These are phyloP conservation scores for Lepidochrysops patricia DNA, from an alignment of 2,888 invertebrate genomes.

Conservation along the genomic window DNA sequence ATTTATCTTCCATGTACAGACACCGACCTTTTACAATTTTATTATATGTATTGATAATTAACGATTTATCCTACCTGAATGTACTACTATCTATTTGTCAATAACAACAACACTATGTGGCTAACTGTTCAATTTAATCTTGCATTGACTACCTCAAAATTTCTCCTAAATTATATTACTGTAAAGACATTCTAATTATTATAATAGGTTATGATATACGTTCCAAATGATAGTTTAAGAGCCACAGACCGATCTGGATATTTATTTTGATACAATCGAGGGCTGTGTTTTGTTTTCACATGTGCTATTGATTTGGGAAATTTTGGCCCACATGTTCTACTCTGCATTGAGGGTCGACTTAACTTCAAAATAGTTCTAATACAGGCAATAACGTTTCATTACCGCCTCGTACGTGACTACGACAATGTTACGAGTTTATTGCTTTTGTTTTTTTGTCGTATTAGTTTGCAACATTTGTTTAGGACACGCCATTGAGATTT, in stretches of 20 bases:
- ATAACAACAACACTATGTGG: too few relatives aligned
- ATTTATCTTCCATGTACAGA: too few relatives aligned
- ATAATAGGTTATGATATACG: neutral
- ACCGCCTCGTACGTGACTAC: neutral
- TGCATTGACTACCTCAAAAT: too few relatives aligned
- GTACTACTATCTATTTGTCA: too few relatives aligned
- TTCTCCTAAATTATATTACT: too few relatives aligned
- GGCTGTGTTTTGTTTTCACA: conserved; percentile 30
- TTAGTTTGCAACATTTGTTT: neutral
- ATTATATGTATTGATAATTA: too few relatives aligned
- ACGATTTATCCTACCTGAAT: too few relatives aligned
- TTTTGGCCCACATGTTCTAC: neutral
- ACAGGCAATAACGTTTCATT: neutral
- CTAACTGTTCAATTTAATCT: too few relatives aligned
- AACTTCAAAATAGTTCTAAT: neutral
- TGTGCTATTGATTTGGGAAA: conserved; percentile 26
- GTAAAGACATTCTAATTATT: too few relatives aligned
- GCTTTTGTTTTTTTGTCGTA: neutral
- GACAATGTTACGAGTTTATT: conserved; percentile 11
- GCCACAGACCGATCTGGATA: conserved; percentile 42
- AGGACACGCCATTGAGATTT: neutral
- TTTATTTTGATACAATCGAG: conserved; percentile 54
- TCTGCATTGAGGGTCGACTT: neutral
- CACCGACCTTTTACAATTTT: too few relatives aligned
- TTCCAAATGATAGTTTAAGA: conserved; percentile 39